phyloP scores from a whole-genome alignment of 2,113 vertebrate genomes.

The Grantiella picta region DNA sequence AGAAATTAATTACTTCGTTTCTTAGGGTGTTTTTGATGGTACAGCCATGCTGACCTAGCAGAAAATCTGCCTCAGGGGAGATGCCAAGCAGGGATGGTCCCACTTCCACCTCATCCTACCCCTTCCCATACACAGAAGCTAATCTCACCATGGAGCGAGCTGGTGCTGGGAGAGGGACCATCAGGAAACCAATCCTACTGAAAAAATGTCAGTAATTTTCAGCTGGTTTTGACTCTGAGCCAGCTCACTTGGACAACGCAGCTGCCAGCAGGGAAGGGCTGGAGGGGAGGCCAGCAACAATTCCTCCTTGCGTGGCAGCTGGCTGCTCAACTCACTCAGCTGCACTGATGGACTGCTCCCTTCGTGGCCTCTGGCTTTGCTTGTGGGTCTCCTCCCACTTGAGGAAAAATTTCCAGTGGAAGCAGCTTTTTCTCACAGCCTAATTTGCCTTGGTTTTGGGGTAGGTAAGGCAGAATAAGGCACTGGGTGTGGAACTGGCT shows the following conservation, averaged over 20 bases:
- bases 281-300: not conserved
- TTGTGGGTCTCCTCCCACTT: not conserved
- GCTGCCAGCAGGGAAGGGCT: not conserved
- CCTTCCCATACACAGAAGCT: not conserved
- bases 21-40: not conserved
- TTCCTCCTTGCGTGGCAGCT: not conserved
- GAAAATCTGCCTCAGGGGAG: not conserved
- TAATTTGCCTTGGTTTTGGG: not conserved
- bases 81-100: not conserved
- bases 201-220: not conserved
- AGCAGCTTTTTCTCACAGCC: not conserved
- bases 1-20: not conserved
- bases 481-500: not conserved
- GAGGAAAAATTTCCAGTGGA: not conserved
- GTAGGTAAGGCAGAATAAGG: not conserved
- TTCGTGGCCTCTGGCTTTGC: not conserved
- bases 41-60: not conserved
- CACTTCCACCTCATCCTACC: not conserved
- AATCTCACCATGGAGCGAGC: not conserved
- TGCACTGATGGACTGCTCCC: not conserved
- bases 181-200: not conserved
- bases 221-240: not conserved
- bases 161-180: not conserved
- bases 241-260: not conserved
- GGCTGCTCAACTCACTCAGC: not conserved